A percentile compares a stretch with the other conserved stretches of the same genome.
Evolutionary conservation across 2,888 invertebrate species (phyloP).

Genomic region (Megastigmus dorsalis): DNA sequence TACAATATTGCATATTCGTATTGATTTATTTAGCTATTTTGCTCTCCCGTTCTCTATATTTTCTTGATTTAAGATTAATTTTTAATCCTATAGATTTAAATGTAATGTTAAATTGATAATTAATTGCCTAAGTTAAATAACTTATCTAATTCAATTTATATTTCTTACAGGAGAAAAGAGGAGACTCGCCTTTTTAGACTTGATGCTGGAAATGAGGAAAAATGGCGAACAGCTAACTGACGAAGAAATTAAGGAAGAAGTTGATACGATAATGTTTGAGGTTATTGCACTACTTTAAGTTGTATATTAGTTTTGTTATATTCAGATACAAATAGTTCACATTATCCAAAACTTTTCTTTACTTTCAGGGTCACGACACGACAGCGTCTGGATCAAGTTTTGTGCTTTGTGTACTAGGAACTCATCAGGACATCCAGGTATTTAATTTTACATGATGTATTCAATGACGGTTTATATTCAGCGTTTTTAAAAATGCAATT

Average conservation of each 20-base stretch:
- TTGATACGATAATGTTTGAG: constrained; percentile 91
- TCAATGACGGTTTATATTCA: constrained; percentile 44
- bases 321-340: background rate
- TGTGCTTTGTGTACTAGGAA: constrained; percentile 85
- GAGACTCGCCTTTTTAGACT: constrained; percentile 90
- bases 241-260: constrained; percentile 88
- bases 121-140: too few relatives aligned
- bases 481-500: constrained; percentile 79
- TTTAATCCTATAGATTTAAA: too few relatives aligned
- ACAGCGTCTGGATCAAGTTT: constrained; percentile 89
- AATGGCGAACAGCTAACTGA: constrained; percentile 84
- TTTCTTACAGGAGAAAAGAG: constrained; percentile 81
- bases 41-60: background rate
- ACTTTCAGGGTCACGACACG: constrained; percentile 84
- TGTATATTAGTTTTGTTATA: background rate
- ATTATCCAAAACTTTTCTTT: constrained; percentile 41
- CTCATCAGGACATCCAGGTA: constrained; percentile 83
- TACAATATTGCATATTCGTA: too few relatives aligned
- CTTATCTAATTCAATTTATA: background rate
- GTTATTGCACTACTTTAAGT: too few relatives aligned
- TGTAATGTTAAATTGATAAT: too few relatives aligned
- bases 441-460: constrained; percentile 73
- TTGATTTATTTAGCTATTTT: too few relatives aligned
- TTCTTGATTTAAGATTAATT: background rate
- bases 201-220: constrained; percentile 86